These are phyloP conservation scores for Drosophila jambulina DNA, from an alignment of 1,140 invertebrate genomes.

Conservation along the genomic window DNA sequence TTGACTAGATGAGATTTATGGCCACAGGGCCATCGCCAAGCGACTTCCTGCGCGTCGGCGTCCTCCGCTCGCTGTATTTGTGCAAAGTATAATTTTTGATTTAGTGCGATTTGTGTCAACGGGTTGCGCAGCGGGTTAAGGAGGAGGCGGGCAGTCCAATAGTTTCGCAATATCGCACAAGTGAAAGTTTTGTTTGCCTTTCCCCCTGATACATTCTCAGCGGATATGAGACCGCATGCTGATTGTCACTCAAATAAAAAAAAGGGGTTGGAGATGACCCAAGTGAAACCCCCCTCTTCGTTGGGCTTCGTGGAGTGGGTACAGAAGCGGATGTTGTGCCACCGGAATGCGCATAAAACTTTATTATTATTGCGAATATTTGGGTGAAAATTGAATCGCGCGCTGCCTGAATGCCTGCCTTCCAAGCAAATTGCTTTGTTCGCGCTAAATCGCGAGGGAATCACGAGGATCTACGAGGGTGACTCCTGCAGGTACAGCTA, in stretches of 20 bases:
- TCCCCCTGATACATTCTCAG: constrained; percentile 9
- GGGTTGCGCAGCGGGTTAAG: constrained; percentile 53
- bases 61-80: constrained; percentile 62
- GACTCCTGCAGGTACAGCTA: constrained; percentile 40
- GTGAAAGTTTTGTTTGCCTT: constrained; percentile 72
- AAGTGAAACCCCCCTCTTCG: background rate
- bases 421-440: constrained; percentile 73
- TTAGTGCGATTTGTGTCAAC: constrained; percentile 81
- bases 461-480: constrained; percentile 55
- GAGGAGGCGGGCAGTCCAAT: constrained; percentile 42
- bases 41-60: constrained; percentile 53
- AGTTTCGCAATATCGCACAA: constrained; percentile 74
- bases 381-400: constrained; percentile 54
- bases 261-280: constrained; percentile 7
- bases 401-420: constrained; percentile 20
- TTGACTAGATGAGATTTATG: constrained; percentile 84
- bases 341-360: constrained; percentile 67
- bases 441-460: constrained; percentile 65
- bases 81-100: constrained; percentile 82
- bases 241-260: constrained; percentile 62
- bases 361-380: constrained; percentile 68
- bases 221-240: constrained; percentile 82
- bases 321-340: constrained; percentile 48
- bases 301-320: background rate
- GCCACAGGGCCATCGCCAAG: constrained; percentile 58